Evolutionary conservation across 2,113 vertebrate species (phyloP).

Genomic region (Oncorhynchus gorbuscha): DNA sequence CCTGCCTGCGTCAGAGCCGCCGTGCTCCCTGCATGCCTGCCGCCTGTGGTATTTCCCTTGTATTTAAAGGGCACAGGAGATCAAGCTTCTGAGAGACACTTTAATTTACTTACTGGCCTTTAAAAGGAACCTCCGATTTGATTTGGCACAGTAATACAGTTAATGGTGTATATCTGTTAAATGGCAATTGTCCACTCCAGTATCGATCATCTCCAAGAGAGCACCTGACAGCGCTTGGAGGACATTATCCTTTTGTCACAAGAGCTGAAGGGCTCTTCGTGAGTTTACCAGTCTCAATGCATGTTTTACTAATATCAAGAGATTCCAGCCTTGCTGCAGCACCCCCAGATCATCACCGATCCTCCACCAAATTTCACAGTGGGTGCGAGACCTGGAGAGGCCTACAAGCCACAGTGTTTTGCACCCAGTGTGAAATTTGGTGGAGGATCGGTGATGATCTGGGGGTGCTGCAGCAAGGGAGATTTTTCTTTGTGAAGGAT

Average conservation of each 20-base stretch:
- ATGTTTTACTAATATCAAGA: not conserved
- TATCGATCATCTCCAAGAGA: conserved; percentile 56
- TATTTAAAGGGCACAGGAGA: conserved; percentile 68
- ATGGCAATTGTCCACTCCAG: conserved; percentile 58
- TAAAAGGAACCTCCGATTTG: conserved; percentile 58
- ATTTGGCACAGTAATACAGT: conserved; percentile 58
- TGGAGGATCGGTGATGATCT: no score
- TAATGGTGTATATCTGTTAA: conserved; percentile 70
- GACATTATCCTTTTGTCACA: conserved; percentile 62
- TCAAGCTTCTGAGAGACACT: conserved; percentile 66
- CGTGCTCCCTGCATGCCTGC: not conserved
- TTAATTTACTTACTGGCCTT: conserved; percentile 71
- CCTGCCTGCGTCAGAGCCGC: no score
- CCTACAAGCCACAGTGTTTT: no score
- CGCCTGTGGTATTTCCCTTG: conserved; percentile 51
- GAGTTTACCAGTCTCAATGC: not conserved
- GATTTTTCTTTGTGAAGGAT: no score
- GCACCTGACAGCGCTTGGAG: conserved; percentile 53
- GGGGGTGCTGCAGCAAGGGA: no score
- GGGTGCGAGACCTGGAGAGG: no score
- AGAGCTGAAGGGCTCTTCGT: not conserved
- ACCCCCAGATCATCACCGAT: no score
- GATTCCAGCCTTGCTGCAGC: no score
- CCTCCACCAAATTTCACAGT: no score
- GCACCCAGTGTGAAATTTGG: no score